Evolutionary conservation across 1,140 invertebrate genomes (phyloP).

Genomic region (Drosophila pseudoananassae): DNA sequence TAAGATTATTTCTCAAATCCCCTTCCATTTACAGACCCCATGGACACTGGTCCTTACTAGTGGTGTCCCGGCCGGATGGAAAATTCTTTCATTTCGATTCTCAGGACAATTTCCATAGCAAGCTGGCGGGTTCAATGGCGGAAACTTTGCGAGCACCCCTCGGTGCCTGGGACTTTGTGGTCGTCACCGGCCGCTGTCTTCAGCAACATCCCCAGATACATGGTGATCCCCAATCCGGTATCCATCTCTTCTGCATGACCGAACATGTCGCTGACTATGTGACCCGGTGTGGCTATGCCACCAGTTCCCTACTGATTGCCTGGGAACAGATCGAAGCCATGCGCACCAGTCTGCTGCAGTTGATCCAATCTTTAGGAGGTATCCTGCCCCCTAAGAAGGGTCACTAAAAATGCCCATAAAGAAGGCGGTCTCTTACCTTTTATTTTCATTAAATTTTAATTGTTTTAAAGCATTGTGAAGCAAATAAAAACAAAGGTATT

Average conservation of each 20-base stretch:
- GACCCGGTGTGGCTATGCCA: constrained; percentile 39
- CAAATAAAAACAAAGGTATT: not conserved
- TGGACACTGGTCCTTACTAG: constrained; percentile 45
- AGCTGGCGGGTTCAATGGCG: constrained; percentile 13
- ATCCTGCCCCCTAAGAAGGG: constrained; percentile 5
- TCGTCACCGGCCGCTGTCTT: constrained; percentile 39
- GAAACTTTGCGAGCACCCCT: constrained; percentile 18
- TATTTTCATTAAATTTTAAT: not conserved
- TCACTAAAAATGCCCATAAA: not conserved
- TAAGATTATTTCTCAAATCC: not conserved
- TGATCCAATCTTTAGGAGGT: constrained; percentile 42
- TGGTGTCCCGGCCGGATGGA: constrained; percentile 46
- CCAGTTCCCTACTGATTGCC: constrained; percentile 42
- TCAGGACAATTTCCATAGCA: constrained; percentile 33
- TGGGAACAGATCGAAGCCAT: constrained; percentile 27
- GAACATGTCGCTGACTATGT: constrained; percentile 43
- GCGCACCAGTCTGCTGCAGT: constrained; percentile 31
- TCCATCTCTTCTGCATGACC: constrained; percentile 52
- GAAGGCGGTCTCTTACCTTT: not conserved
- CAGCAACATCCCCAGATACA: constrained; percentile 18
- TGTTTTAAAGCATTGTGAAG: not conserved
- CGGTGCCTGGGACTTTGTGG: constrained; percentile 3
- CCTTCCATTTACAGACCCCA: not conserved
- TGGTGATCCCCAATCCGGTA: constrained; percentile 11
- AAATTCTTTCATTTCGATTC: constrained; percentile 47